Evolutionary conservation across 2,888 invertebrate species (phyloP).

Genomic region (Myopa tessellatipennis): DNA sequence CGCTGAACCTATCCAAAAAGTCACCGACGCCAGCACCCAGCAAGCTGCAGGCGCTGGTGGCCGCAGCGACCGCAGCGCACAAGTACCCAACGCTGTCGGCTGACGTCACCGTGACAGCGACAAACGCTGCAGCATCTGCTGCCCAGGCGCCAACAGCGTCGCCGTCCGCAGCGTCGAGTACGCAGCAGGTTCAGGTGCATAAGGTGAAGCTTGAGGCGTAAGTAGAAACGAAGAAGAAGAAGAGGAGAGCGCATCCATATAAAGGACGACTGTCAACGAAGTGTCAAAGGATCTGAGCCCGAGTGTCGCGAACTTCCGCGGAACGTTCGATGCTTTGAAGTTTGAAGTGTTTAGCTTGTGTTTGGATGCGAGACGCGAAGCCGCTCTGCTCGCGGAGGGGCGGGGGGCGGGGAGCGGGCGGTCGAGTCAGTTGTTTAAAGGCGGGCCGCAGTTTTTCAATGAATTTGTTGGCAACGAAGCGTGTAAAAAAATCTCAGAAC

Average conservation of each 20-base stretch:
- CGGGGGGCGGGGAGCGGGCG: background rate
- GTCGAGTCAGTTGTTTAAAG: background rate
- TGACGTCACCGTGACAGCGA: slow-evolving; percentile 66
- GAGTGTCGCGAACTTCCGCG: background rate
- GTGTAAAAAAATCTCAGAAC: slow-evolving; percentile 5
- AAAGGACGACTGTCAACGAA: no score
- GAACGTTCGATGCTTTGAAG: background rate
- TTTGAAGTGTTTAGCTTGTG: background rate
- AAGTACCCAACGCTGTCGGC: slow-evolving; percentile 66
- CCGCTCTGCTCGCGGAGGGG: background rate
- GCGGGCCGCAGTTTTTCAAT: background rate
- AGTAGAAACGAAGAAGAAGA: slow-evolving; percentile 54
- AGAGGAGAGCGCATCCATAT: background rate
- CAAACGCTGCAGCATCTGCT: slow-evolving; percentile 43
- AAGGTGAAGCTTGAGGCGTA: slow-evolving; percentile 76
- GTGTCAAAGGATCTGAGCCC: slow-evolving; percentile 12
- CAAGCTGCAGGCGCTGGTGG: slow-evolving; percentile 63
- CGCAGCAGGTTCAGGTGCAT: slow-evolving; percentile 66
- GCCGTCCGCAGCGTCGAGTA: slow-evolving; percentile 50
- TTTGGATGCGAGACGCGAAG: background rate
- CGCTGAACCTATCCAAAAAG: slow-evolving; percentile 90
- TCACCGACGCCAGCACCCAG: slow-evolving; percentile 80
- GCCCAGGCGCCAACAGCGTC: slow-evolving; percentile 44
- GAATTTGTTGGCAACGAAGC: slow-evolving; percentile 24
- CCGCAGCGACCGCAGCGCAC: slow-evolving; percentile 62